phyloP scores from a whole-genome alignment of 2,888 invertebrate genomes.

The Eumacrocentrus americanus region DNA sequence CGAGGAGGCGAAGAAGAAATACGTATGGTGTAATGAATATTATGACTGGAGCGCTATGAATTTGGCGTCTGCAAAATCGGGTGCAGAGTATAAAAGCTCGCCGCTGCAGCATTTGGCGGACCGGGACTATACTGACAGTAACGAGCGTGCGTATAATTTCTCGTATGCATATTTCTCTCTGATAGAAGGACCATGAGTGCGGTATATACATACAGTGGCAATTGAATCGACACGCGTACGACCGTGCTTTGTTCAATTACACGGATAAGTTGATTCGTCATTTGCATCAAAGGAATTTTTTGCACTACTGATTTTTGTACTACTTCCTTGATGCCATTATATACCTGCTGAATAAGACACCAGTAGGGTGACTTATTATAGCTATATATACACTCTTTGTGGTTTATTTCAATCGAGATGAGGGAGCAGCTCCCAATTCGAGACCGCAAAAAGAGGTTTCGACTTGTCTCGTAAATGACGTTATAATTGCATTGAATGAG shows the following conservation, averaged over 20 bases:
- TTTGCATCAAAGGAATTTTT: slow-evolving; percentile 6
- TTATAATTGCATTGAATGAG: slow-evolving; percentile 37
- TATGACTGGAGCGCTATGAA: slow-evolving; percentile 11
- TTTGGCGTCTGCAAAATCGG: slow-evolving; percentile 8
- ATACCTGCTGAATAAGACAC: too few species aligned
- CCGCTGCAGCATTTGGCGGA: background rate
- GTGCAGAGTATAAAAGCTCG: background rate
- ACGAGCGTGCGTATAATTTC: slow-evolving; percentile 21
- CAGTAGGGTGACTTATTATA: too few species aligned
- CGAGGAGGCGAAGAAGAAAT: too few species aligned
- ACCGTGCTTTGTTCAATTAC: slow-evolving; percentile 25
- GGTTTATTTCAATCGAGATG: slow-evolving; percentile 24
- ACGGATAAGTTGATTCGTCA: slow-evolving; percentile 27
- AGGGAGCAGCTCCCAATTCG: slow-evolving; percentile 26
- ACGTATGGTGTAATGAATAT: slow-evolving; percentile 10
- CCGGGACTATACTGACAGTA: slow-evolving; percentile 13
- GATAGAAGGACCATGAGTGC: too few species aligned
- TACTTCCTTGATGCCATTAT: too few species aligned
- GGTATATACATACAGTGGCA: background rate
- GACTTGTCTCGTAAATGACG: slow-evolving; percentile 29
- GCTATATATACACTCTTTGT: background rate
- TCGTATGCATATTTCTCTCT: slow-evolving; percentile 8
- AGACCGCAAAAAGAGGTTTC: slow-evolving; percentile 31
- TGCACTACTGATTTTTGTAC: too few species aligned
- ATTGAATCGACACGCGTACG: slow-evolving; percentile 22